These are phyloP conservation scores for Bradysia coprophila DNA, from an alignment of 1,140 invertebrate genomes.

Conservation along the genomic window DNA sequence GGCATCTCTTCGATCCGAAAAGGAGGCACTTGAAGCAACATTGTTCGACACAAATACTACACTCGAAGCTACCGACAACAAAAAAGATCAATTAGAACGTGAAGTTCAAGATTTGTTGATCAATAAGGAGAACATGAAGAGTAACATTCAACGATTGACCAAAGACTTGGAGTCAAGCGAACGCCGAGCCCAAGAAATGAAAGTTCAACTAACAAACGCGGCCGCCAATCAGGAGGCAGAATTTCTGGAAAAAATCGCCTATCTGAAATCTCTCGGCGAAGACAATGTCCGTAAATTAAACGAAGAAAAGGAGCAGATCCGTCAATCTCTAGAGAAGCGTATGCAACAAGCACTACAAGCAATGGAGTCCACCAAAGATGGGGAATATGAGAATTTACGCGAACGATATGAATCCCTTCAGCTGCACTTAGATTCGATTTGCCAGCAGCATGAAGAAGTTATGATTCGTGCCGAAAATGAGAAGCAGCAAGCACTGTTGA, in stretches of 20 bases:
- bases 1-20: conserved; percentile 53
- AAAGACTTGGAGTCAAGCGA: conserved; percentile 59
- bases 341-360: conserved; percentile 50
- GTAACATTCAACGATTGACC: conserved; percentile 39
- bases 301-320: conserved; percentile 61
- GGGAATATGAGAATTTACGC: conserved; percentile 47
- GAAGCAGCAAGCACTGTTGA: conserved; percentile 68
- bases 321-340: conserved; percentile 48
- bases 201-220: conserved; percentile 45
- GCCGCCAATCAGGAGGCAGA: conserved; percentile 54
- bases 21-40: conserved; percentile 62
- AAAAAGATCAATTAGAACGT: conserved; percentile 48
- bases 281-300: conserved; percentile 52
- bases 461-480: conserved; percentile 69
- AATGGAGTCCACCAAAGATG: conserved; percentile 51
- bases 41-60: conserved; percentile 63
- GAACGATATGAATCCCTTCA: conserved; percentile 54
- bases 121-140: conserved; percentile 56
- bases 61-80: conserved; percentile 49
- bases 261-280: conserved; percentile 50
- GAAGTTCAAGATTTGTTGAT: conserved; percentile 56
- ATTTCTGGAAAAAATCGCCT: conserved; percentile 50
- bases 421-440: conserved; percentile 52
- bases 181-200: conserved; percentile 51
- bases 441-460: conserved; percentile 68